Evolutionary conservation across 2,797 vertebrate species (phyloP), one percentile per base, ranked within the genome.

Genomic region (Falco naumanni): DNA sequence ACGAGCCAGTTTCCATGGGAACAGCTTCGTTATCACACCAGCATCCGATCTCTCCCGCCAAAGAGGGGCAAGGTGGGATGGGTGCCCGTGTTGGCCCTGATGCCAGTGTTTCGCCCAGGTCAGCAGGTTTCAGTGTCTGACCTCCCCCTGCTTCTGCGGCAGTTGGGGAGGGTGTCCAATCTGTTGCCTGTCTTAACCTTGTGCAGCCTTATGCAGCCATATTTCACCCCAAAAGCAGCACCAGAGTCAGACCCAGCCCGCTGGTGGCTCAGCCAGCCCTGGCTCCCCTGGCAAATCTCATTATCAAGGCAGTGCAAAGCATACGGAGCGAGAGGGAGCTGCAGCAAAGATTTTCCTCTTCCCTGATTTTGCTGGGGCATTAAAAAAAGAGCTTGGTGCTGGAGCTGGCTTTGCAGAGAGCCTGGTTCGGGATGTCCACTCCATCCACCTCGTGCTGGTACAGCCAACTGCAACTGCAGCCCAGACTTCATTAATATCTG

Each of bases 1-100:
- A 70, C 1, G 37, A 96, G 84, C 90, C 76, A 2, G 95, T 97
- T 97, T 72, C 97, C 96, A 97, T 92, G 94, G 97, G 61, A 97
- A 97, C 79, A 2, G 77, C 71, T 97, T 84, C 66, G 1, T 95
- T 84, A 93, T 84, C 94, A 71, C 65, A 4, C 76, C 86, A 59
- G 89, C 81, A 56, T 53, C 92, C 29, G 17, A 75, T 53, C 24
- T 57, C n/a, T 70, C 16, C 70, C 18, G 82, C 83, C 88, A 79
- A 80, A 84, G 4, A 3, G 54, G 37, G 87, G 18, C 7, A 69
- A 29, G 80, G n/a, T 9, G 53, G 80, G 54, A 60, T 17, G 39
- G 26, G 63, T 8, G 7, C 43, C 39, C 1, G 0, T 18, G 61
- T 54, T 1, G 4, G 51, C 29, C 47, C 47, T 7, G 1, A 0